These are phyloP conservation scores for Sycophila texana DNA, from an alignment of 2,888 invertebrate genomes.

Conservation along the genomic window DNA sequence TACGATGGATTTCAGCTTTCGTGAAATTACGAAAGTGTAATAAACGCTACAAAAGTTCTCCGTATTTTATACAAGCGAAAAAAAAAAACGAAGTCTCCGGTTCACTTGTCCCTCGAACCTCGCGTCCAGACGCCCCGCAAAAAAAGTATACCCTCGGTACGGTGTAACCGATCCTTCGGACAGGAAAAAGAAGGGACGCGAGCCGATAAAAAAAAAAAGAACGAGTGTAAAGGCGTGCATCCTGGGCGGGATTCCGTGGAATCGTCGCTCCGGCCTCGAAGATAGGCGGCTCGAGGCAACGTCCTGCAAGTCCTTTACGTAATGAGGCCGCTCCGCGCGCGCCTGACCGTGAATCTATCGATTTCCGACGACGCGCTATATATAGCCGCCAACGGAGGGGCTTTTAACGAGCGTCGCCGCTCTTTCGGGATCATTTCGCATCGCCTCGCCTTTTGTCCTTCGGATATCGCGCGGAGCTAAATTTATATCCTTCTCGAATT, in stretches of 20 bases:
- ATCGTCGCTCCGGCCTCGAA: constrained; percentile 27
- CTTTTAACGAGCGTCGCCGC: constrained; percentile 16
- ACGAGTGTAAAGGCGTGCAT: neutral
- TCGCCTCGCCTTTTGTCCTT: constrained; percentile 34
- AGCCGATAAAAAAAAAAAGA: too few relatives aligned
- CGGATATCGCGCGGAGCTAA: constrained; percentile 14
- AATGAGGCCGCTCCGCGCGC: constrained; percentile 38
- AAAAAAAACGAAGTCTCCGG: neutral
- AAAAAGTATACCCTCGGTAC: too few relatives aligned
- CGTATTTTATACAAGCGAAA: neutral
- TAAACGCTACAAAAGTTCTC: neutral
- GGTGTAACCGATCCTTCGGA: neutral
- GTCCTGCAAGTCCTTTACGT: constrained; percentile 41
- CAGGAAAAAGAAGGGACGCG: neutral
- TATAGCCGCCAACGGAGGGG: neutral
- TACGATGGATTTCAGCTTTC: neutral
- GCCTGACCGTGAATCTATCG: constrained; percentile 66
- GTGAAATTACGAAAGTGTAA: too few relatives aligned
- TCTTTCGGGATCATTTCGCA: constrained; percentile 27
- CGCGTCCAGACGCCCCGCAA: neutral
- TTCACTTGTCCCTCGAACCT: neutral
- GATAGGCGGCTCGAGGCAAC: constrained; percentile 21
- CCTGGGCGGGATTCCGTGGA: constrained; percentile 11
- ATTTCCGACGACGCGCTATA: constrained; percentile 51
- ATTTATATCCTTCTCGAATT: constrained; percentile 9